Percentiles rank a stretch among this genome's conserved stretches.
Evolutionary conservation across 2,797 vertebrate species (phyloP).

Genomic region (Propithecus deckenii): DNA sequence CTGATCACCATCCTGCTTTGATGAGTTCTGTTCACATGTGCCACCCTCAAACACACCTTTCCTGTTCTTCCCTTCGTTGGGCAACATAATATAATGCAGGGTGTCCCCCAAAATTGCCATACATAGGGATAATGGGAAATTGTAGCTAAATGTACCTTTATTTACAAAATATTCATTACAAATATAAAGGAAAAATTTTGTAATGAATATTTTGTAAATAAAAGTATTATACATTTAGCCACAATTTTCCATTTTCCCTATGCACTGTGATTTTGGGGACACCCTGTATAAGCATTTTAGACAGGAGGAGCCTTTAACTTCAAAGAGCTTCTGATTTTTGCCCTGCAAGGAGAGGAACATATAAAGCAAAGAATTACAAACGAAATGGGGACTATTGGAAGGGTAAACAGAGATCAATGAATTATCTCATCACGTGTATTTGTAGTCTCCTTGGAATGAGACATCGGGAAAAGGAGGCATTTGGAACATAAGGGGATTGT

Average conservation of each 20-base stretch:
- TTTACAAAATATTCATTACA: no score
- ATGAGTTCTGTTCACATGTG: not conserved
- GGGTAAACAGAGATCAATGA: not conserved
- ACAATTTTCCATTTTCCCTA: no score
- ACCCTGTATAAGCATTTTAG: not conserved
- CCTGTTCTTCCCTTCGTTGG: not conserved
- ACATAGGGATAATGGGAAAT: no score
- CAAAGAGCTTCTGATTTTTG: not conserved
- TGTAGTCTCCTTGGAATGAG: not conserved
- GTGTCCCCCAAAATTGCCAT: no score
- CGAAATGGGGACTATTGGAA: not conserved
- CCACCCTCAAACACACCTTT: not conserved
- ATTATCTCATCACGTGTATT: not conserved
- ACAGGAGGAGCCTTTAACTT: not conserved
- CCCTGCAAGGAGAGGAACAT: not conserved
- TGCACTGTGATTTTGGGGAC: no score
- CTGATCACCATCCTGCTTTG: not conserved
- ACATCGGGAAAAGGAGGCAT: not conserved
- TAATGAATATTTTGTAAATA: no score
- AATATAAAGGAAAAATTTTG: no score
- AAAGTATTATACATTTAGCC: no score
- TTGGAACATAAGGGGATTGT: not conserved
- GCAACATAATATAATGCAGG: not conserved
- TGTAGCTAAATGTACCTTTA: no score
- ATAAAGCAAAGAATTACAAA: not conserved